Evolutionary conservation across 2,113 vertebrate genomes (phyloP), one percentile per base, ranked within the genome.

Genomic region (Dromaius novaehollandiae): DNA sequence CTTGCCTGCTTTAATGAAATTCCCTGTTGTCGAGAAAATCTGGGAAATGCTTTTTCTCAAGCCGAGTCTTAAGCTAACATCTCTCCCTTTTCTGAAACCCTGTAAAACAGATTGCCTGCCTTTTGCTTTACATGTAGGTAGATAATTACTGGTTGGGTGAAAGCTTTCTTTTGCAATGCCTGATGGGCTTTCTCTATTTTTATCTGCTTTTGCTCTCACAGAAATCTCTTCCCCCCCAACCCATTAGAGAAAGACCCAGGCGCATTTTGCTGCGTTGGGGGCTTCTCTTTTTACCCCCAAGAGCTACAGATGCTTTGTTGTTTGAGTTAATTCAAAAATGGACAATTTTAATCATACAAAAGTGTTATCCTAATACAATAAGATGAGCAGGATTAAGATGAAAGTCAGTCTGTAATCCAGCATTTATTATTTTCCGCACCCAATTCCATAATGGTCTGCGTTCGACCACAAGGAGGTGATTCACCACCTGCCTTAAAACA

Each of bases 391-490:
- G 91, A 97, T 97, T 97, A 98, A 94, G 53, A 93, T 91, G 93
- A 95, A 97, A 96, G 73, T 87, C 87, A 34, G 28, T 40, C 34
- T 93, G 58, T 96, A 98, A 98, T 95, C 70, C 70, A 95, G 84
- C 32, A 92, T 92, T 95, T 97, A 85, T 88, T 89, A 95, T 94
- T 68, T 90, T 66, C 94, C 96, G 58, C 55, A 87, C 90, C 10
- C 69, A 94, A 93, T 97, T 96, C 69, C 11, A 17, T 95, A 93
- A 96, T 92, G 85, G 82, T 42, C 65, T 19, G 0, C 0, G 2
- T 88, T 95, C 11, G 32, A 34, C 51, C 3, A 66, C 1, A 12
- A 92, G 82, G 68, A 68, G 12, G 74, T 38, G 55, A 74, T 91
- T 84, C 9, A 0, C 87, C 93, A 91, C 73, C 63, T 94, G 82